These are phyloP conservation scores for Circaetus gallicus DNA, from an alignment of 2,113 vertebrate species.

Conservation along the genomic window DNA sequence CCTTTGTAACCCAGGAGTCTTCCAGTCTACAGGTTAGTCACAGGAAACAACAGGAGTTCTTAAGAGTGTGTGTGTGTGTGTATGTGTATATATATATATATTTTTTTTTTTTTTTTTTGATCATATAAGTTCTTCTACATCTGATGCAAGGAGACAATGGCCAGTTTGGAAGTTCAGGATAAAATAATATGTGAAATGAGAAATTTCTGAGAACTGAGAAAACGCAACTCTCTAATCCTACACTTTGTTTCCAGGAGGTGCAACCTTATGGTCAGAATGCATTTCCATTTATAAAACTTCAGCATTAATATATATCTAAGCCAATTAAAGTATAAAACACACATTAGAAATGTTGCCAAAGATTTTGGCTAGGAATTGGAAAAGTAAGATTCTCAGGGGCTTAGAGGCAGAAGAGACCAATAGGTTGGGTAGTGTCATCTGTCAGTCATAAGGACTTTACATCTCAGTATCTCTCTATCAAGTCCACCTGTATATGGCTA, in stretches of 20 bases:
- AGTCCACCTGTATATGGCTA: background rate
- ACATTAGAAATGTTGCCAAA: background rate
- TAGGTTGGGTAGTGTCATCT: background rate
- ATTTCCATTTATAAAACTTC: background rate
- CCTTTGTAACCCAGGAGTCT: slow-evolving; percentile 95
- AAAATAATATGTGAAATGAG: background rate
- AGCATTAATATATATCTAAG: background rate
- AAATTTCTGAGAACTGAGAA: background rate
- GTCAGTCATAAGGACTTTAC: background rate
- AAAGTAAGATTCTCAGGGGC: background rate
- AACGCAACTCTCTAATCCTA: background rate
- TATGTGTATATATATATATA: no score
- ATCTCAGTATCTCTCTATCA: background rate
- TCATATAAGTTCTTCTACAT: background rate
- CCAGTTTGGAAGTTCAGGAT: background rate
- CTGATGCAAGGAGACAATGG: background rate
- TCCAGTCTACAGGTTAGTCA: slow-evolving; percentile 95
- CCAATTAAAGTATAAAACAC: background rate
- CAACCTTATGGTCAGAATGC: background rate
- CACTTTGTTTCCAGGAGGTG: background rate
- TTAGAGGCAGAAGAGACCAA: background rate
- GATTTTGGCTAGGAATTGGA: background rate
- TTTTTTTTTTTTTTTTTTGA: background rate
- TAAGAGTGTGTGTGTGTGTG: background rate
- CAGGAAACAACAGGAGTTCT: background rate